Conservation (phyloP, 2,797 vertebrate genomes). For the Eulemur coronatus region DNA sequence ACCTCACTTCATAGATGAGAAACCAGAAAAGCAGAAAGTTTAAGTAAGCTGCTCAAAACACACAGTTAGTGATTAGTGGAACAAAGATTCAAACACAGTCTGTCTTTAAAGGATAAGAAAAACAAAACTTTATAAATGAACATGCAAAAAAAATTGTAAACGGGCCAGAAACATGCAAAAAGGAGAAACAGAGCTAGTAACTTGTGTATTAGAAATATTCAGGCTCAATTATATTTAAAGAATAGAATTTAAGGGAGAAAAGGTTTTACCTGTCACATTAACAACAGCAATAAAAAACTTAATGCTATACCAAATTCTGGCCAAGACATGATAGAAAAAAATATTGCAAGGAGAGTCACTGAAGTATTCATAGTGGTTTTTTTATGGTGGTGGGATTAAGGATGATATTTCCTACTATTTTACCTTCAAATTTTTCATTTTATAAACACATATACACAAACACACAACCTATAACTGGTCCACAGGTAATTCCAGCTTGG, state of each 20-base stretch:
- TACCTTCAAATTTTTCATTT: not conserved
- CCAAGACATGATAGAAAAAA: not conserved
- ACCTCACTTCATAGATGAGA: not conserved
- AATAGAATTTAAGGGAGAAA: not conserved
- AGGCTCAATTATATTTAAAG: conserved; percentile 2
- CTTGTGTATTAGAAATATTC: not conserved
- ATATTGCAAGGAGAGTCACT: not conserved
- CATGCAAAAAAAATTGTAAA: not conserved
- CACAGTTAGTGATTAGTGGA: not conserved
- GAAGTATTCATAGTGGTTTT: not conserved
- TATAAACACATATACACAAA: not conserved
- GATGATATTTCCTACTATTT: not conserved
- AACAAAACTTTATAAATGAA: not conserved
- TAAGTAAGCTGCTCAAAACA: not conserved
- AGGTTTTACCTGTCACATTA: not conserved
- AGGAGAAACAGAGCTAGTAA: not conserved
- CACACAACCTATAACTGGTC: not conserved
- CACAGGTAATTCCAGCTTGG: not conserved
- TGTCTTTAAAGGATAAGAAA: not conserved
- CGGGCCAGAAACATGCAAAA: not conserved
- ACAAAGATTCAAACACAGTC: not conserved
- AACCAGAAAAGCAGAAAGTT: not conserved
- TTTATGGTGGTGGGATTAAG: not conserved
- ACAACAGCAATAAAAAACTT: not conserved
- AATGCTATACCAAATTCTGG: not conserved